phyloP scores from a whole-genome alignment of 2,888 invertebrate genomes.

The Rotaria sp. region DNA sequence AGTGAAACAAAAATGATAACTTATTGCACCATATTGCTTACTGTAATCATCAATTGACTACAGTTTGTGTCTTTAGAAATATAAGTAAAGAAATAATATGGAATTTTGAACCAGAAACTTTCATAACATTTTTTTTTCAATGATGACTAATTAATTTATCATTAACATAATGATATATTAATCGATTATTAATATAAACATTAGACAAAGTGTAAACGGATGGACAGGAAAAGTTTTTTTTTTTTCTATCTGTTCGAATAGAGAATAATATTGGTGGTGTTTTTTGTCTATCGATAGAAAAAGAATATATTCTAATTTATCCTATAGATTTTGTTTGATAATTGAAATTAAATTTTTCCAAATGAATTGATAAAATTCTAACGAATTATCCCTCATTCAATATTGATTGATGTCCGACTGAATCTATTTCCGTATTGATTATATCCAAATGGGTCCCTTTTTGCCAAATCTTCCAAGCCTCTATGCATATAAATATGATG shows the following conservation, averaged over 20 bases:
- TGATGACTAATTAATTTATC: neutral
- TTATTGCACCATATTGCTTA: neutral
- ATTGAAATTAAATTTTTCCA: neutral
- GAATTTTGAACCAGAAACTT: neutral
- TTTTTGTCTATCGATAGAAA: neutral
- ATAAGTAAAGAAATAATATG: neutral
- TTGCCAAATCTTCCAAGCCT: too few species aligned
- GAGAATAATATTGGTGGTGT: neutral
- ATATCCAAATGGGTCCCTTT: too few species aligned
- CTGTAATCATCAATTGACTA: neutral
- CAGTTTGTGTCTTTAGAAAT: neutral
- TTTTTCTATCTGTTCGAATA: neutral
- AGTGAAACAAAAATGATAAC: neutral
- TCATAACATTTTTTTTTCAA: neutral
- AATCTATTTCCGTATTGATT: neutral
- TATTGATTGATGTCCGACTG: neutral
- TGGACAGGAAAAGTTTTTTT: neutral
- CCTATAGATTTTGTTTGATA: neutral
- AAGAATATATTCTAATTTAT: neutral
- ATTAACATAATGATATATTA: neutral
- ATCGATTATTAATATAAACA: neutral
- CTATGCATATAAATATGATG: neutral
- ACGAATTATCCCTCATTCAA: neutral
- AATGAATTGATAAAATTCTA: neutral
- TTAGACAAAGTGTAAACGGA: neutral